Base-by-base conservation (phyloP, 2,113 vertebrate species). In the Mustela lutreola region DNA sequence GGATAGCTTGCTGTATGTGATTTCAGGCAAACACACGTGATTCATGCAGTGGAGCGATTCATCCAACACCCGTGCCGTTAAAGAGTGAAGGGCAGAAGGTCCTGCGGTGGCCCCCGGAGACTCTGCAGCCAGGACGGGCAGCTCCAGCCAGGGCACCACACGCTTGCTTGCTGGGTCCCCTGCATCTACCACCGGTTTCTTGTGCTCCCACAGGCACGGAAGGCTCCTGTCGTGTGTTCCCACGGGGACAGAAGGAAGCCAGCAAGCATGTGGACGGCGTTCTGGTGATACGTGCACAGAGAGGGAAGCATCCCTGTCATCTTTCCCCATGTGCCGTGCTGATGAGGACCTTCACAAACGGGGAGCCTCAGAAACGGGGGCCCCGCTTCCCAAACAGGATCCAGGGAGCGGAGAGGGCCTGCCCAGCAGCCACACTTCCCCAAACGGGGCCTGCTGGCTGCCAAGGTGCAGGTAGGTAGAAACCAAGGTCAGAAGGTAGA, bases 241-340 rank as follows among this genome's bases (percentile, higher is more conserved):
- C 36, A 48, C 3, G 7, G 12, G 53, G 81, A 71, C 8, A 12
- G 58, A 36, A 75, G 45, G 33, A 36, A n/a, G 4, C 39, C n/a
- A 42, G 39, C 15, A 36, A 53, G 26, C 9, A 1, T 21, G 24
- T 4, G 8, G 28, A 11, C 56, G 45, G 18, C n/a, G 11, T 22
- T 28, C 11, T 48, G 56, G 39, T 11, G 9, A 2, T 4, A 28
- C 2, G 16, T 11, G 8, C 24, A 6, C 3, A 8, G 9, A 15
- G 36, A 60, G 45, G 28, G 19, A 58, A 7, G 16, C 4, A 11
- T 22, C 33, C 53, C 45, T 56, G 11, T 1, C 36, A 31, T 18
- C 81, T 12, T 39, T 73, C 56, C 7, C 9, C 16, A 5, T 36
- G 22, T 31, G 70, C 14, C 21, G 42, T 15, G 18, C 80, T 62